These are phyloP conservation scores for Helleia helle DNA, from an alignment of 2,888 invertebrate genomes.

Conservation along the genomic window DNA sequence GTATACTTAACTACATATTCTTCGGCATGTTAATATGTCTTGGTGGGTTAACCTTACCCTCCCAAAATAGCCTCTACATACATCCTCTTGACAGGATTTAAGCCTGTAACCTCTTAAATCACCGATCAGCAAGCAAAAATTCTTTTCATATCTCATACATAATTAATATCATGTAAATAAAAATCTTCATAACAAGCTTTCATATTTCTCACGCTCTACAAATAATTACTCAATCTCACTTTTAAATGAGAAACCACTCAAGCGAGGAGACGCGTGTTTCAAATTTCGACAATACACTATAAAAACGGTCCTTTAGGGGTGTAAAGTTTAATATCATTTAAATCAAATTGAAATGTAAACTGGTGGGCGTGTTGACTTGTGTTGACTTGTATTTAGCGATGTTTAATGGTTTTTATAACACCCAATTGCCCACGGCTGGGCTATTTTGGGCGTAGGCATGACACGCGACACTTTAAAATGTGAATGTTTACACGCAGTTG, in stretches of 20 bases:
- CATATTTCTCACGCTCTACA: slow-evolving; percentile 51
- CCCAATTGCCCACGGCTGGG: slow-evolving; percentile 62
- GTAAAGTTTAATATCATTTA: slow-evolving; percentile 27
- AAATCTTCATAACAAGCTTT: not conserved
- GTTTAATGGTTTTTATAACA: slow-evolving; percentile 68
- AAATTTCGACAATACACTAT: slow-evolving; percentile 32
- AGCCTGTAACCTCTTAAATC: too few relatives aligned
- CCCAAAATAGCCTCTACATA: too few relatives aligned
- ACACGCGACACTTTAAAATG: slow-evolving; percentile 35
- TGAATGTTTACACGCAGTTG: slow-evolving; percentile 15
- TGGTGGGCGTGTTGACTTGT: slow-evolving; percentile 54
- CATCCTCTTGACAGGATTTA: too few relatives aligned
- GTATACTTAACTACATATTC: too few relatives aligned
- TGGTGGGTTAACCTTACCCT: too few relatives aligned
- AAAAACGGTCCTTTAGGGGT: slow-evolving; percentile 1
- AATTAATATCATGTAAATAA: too few relatives aligned
- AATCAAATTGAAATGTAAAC: slow-evolving; percentile 55
- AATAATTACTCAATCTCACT: slow-evolving; percentile 53
- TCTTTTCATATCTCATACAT: too few relatives aligned
- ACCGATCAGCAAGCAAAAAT: too few relatives aligned
- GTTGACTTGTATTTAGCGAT: slow-evolving; percentile 45
- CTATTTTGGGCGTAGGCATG: slow-evolving; percentile 35
- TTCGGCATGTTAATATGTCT: too few relatives aligned
- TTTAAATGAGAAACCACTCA: slow-evolving; percentile 66
- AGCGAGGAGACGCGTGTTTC: slow-evolving; percentile 53